Conservation (phyloP, 2,888 invertebrate species). For the Dichetophora obliterata region DNA sequence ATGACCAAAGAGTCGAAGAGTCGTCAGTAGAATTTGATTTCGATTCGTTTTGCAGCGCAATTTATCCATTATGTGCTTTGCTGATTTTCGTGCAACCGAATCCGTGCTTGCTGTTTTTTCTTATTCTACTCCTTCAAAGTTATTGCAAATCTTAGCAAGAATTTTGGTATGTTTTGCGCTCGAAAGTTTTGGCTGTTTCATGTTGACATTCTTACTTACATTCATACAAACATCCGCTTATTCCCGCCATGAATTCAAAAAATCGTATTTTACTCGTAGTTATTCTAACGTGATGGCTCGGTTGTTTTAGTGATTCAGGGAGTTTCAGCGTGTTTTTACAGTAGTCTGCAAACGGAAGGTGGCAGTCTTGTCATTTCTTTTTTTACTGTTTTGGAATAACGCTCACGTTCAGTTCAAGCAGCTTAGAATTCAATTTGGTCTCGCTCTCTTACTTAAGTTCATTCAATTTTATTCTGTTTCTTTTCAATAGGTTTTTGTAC, state of each 20-base stretch:
- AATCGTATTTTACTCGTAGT: too few relatives aligned
- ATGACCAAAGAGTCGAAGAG: not conserved
- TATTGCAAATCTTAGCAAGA: too few relatives aligned
- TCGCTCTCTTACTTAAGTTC: not conserved
- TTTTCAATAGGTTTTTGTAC: not conserved
- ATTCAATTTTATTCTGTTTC: not conserved
- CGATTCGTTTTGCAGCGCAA: slow-evolving; percentile 34
- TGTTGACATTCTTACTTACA: not conserved
- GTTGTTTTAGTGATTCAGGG: not conserved
- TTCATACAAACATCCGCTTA: not conserved
- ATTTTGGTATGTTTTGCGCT: too few relatives aligned
- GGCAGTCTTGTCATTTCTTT: too few relatives aligned
- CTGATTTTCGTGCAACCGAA: not conserved
- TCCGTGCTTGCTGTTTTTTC: not conserved
- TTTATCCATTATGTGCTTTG: slow-evolving; percentile 39
- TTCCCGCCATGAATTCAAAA: too few relatives aligned
- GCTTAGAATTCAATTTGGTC: slow-evolving; percentile 41
- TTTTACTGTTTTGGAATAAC: not conserved
- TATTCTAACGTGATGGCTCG: too few relatives aligned
- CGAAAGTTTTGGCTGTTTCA: too few relatives aligned
- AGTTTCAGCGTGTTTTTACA: not conserved
- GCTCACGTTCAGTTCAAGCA: slow-evolving; percentile 11
- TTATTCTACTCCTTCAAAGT: not conserved
- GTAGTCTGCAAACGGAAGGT: not conserved
- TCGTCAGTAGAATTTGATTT: slow-evolving; percentile 31